phyloP scores from a whole-genome alignment of 1,140 invertebrate species.

The Rhyacophila brunnea region DNA sequence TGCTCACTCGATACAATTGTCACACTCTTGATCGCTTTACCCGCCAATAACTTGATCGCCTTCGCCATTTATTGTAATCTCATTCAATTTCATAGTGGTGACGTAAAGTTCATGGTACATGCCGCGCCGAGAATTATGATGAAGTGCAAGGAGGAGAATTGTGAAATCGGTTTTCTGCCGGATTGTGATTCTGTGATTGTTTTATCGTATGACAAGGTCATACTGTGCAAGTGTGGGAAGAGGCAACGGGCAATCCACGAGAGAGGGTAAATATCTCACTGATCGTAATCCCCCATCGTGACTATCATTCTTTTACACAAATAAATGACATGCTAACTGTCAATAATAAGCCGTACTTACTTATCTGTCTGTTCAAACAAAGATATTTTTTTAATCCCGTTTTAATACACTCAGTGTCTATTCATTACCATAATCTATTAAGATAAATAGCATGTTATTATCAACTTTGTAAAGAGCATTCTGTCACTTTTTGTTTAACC shows the following conservation, averaged over 20 bases:
- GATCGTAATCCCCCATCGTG: background rate
- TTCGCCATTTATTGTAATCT: background rate
- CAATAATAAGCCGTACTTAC: too few relatives aligned
- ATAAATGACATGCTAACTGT: too few relatives aligned
- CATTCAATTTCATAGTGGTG: background rate
- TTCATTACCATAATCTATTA: too few relatives aligned
- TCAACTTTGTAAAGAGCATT: too few relatives aligned
- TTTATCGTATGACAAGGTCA: slow-evolving; percentile 51
- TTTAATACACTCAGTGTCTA: too few relatives aligned
- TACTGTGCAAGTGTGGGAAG: slow-evolving; percentile 52
- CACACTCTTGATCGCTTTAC: too few relatives aligned
- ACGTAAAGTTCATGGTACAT: slow-evolving; percentile 46
- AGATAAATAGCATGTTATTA: too few relatives aligned
- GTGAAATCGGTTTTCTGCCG: slow-evolving; percentile 53
- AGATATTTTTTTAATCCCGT: background rate
- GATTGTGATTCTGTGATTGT: slow-evolving; percentile 54
- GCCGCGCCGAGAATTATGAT: slow-evolving; percentile 51
- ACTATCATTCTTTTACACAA: too few relatives aligned
- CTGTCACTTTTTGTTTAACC: too few relatives aligned
- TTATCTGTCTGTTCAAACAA: too few relatives aligned
- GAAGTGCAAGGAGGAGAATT: slow-evolving; percentile 57
- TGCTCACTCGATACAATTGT: too few relatives aligned
- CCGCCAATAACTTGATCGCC: too few relatives aligned
- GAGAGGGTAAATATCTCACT: slow-evolving; percentile 45
- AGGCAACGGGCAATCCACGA: slow-evolving; percentile 49